Evolutionary conservation across 2,113 vertebrate species (phyloP).

Genomic region (Caranx ignobilis): DNA sequence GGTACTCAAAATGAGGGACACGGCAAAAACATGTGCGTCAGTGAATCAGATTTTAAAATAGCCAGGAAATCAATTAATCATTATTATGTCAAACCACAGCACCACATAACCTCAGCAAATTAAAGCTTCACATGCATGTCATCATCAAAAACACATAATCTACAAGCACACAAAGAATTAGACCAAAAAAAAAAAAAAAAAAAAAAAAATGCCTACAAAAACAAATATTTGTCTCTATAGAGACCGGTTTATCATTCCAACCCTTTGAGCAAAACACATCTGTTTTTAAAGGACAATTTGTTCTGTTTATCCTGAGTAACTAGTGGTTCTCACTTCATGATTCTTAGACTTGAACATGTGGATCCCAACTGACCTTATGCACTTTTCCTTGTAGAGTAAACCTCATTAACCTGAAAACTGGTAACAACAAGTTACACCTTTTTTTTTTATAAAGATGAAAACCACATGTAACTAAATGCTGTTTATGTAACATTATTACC

Average conservation of each 20-base stretch:
- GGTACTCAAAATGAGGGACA: slow-evolving; percentile 19
- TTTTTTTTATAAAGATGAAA: not conserved
- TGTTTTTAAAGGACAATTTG: slow-evolving; percentile 37
- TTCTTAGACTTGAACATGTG: slow-evolving; percentile 23
- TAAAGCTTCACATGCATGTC: slow-evolving; percentile 47
- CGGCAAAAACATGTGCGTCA: slow-evolving; percentile 33
- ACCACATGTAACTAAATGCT: not conserved
- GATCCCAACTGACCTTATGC: slow-evolving; percentile 4
- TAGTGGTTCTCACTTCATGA: slow-evolving; percentile 20
- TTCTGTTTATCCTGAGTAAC: slow-evolving; percentile 19
- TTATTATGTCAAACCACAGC: slow-evolving; percentile 49
- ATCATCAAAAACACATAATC: slow-evolving; percentile 40
- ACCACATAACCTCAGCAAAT: slow-evolving; percentile 26
- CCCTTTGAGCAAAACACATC: slow-evolving; percentile 14
- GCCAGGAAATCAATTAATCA: slow-evolving; percentile 54
- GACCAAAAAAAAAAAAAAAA: slow-evolving; percentile 25
- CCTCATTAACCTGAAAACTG: not conserved
- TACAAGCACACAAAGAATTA: slow-evolving; percentile 6
- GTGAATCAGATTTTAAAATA: slow-evolving; percentile 18
- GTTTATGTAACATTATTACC: not conserved
- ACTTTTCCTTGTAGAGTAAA: not conserved
- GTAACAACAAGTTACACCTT: not conserved
- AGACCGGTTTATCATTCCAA: slow-evolving; percentile 31
- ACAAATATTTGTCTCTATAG: slow-evolving; percentile 14
- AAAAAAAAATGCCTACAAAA: slow-evolving; percentile 47